A percentile compares a stretch with the other conserved stretches of the same genome.
These are phyloP conservation scores for Rhamphomyia laevipes DNA, from an alignment of 2,888 invertebrate species.

Conservation along the genomic window DNA sequence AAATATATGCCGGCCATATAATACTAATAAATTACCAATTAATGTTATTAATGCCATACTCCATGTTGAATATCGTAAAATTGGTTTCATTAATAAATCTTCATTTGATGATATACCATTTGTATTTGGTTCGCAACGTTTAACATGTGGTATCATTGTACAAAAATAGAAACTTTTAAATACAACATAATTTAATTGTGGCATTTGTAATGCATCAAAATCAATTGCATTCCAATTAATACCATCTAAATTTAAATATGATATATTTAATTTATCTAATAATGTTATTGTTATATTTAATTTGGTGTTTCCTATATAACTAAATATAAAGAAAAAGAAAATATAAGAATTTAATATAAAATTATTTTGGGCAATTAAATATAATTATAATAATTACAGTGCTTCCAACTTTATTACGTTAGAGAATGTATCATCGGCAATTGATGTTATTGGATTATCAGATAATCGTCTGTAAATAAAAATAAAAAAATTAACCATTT, in stretches of 20 bases:
- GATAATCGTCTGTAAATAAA: constrained; percentile 24
- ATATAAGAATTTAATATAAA: no score
- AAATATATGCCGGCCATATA: constrained; percentile 47
- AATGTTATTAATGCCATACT: constrained; percentile 47
- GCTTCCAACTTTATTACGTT: constrained; percentile 27
- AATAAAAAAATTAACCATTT: no score
- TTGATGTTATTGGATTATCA: neutral
- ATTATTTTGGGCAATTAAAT: no score
- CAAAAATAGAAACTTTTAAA: constrained; percentile 53
- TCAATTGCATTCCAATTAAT: constrained; percentile 38
- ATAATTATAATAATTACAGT: constrained; percentile 28
- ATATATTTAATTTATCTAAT: constrained; percentile 27
- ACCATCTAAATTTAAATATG: constrained; percentile 40
- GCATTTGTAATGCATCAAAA: constrained; percentile 39
- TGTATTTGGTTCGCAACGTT: constrained; percentile 46
- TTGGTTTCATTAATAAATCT: constrained; percentile 45
- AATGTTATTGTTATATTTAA: constrained; percentile 24
- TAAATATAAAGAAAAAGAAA: constrained; percentile 17
- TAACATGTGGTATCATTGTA: constrained; percentile 45
- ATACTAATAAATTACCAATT: constrained; percentile 49
- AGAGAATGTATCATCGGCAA: constrained; percentile 24
- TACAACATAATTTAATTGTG: constrained; percentile 43
- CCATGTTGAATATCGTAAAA: constrained; percentile 50
- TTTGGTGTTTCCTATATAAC: constrained; percentile 37
- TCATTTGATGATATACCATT: constrained; percentile 53